Conservation (phyloP, 1,140 invertebrate genomes). For the Zaprionus ornatus region DNA sequence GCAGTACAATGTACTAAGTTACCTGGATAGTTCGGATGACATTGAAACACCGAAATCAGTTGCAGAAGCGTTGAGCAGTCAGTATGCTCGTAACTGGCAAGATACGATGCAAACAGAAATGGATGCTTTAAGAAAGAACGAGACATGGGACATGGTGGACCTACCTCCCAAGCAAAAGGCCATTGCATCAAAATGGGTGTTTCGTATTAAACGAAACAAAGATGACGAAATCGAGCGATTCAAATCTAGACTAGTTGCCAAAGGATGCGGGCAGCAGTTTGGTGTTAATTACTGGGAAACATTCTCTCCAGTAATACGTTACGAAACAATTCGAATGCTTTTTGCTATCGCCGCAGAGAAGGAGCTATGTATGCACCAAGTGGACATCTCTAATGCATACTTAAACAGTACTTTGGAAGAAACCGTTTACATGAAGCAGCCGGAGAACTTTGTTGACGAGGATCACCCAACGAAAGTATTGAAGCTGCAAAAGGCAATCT, state of each 20-base stretch:
- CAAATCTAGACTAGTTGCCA: constrained; percentile 9
- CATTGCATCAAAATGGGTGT: neutral
- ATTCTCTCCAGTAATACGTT: neutral
- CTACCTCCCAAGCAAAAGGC: neutral
- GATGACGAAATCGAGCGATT: neutral
- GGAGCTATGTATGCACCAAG: neutral
- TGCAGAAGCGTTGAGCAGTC: too few species aligned
- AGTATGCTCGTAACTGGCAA: too few species aligned
- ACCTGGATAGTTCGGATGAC: too few species aligned
- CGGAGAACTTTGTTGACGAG: too few species aligned
- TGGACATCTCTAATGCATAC: neutral
- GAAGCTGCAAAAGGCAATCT: too few species aligned
- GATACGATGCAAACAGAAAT: too few species aligned
- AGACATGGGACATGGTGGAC: neutral
- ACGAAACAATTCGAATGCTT: neutral
- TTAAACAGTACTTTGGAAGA: too few species aligned
- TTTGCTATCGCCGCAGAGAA: neutral
- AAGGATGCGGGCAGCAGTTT: constrained; percentile 5
- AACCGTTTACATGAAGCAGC: too few species aligned
- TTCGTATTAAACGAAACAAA: neutral
- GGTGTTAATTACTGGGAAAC: neutral
- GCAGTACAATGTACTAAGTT: too few species aligned
- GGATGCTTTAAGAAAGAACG: neutral
- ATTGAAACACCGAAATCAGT: too few species aligned
- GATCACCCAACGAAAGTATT: too few species aligned